These are phyloP conservation scores for Diadumene lineata DNA, from an alignment of 92 coral and sea anemone species.

Conservation along the genomic window DNA sequence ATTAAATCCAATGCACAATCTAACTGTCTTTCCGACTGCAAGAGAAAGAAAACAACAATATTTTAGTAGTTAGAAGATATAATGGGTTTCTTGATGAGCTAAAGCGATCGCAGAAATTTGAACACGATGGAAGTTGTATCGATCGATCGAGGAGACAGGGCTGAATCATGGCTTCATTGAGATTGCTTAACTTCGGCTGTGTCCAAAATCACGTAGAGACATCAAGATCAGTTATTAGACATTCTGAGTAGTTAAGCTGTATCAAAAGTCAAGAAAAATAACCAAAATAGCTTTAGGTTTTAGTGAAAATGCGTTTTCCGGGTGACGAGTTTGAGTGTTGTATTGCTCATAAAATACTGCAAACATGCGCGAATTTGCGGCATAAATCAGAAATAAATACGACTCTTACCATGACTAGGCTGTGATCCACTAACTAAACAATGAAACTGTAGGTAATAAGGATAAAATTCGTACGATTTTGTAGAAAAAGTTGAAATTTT, in stretches of 20 bases:
- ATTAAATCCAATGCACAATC: conserved; percentile 99
- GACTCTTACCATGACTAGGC: conserved; percentile 73
- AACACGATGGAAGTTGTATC: conserved; percentile 8
- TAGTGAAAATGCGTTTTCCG: conserved; percentile 27
- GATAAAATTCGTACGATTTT: conserved; percentile 17
- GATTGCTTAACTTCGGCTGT: not conserved
- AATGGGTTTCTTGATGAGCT: conserved; percentile 10
- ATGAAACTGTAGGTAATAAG: conserved; percentile 9
- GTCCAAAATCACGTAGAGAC: not conserved
- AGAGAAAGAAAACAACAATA: conserved; percentile 20
- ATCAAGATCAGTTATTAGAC: not conserved
- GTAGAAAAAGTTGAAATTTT: conserved; percentile 43
- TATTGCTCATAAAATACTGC: conserved; percentile 23
- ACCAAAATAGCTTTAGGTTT: not conserved
- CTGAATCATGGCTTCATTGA: not conserved
- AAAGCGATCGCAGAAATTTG: conserved; percentile 26
- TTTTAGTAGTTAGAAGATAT: not conserved
- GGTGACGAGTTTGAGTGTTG: conserved; percentile 27
- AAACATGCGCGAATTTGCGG: conserved; percentile 58
- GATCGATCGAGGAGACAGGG: not conserved
- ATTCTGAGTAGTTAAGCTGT: not conserved
- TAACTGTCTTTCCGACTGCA: conserved; percentile 92
- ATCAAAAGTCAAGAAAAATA: not conserved
- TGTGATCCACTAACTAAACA: conserved; percentile 39
- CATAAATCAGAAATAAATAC: conserved; percentile 21